Conservation (phyloP, 2,888 invertebrate species). For the Andrena chrysosceles region DNA sequence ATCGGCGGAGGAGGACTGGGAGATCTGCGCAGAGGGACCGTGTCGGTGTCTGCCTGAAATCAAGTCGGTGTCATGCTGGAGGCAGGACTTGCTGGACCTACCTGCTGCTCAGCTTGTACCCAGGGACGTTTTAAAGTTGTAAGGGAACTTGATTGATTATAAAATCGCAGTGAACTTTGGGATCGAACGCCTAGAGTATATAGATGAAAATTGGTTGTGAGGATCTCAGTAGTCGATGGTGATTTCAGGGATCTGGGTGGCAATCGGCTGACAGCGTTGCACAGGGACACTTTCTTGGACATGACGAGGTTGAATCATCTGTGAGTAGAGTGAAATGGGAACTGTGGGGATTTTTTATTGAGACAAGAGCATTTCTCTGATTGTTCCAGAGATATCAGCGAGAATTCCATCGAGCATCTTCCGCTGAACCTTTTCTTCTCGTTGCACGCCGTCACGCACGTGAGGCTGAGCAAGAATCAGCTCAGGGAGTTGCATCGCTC, state of each 20-base stretch:
- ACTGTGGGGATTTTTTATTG: background rate
- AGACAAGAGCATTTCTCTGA: background rate
- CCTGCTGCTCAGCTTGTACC: slow-evolving; percentile 88
- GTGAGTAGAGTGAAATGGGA: slow-evolving; percentile 80
- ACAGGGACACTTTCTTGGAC: slow-evolving; percentile 89
- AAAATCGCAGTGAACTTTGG: background rate
- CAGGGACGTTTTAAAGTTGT: slow-evolving; percentile 89
- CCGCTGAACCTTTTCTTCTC: slow-evolving; percentile 80
- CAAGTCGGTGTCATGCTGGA: slow-evolving; percentile 90
- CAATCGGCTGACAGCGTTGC: slow-evolving; percentile 89
- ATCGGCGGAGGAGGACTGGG: slow-evolving; percentile 87
- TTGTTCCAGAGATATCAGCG: slow-evolving; percentile 79
- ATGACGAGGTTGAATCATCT: slow-evolving; percentile 87
- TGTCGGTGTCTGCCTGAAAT: slow-evolving; percentile 89
- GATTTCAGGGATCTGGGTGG: slow-evolving; percentile 89
- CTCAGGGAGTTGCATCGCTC: slow-evolving; percentile 79
- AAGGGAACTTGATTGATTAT: slow-evolving; percentile 64
- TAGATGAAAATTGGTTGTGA: background rate
- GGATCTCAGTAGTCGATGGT: background rate
- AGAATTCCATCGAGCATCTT: slow-evolving; percentile 81
- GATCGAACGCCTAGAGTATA: background rate
- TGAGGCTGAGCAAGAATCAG: slow-evolving; percentile 79
- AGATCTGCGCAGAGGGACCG: slow-evolving; percentile 87
- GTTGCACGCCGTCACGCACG: slow-evolving; percentile 77
- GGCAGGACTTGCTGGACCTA: slow-evolving; percentile 87